Conservation (phyloP, 2,888 invertebrate genomes). For the Rotaria magnacalcarata region DNA sequence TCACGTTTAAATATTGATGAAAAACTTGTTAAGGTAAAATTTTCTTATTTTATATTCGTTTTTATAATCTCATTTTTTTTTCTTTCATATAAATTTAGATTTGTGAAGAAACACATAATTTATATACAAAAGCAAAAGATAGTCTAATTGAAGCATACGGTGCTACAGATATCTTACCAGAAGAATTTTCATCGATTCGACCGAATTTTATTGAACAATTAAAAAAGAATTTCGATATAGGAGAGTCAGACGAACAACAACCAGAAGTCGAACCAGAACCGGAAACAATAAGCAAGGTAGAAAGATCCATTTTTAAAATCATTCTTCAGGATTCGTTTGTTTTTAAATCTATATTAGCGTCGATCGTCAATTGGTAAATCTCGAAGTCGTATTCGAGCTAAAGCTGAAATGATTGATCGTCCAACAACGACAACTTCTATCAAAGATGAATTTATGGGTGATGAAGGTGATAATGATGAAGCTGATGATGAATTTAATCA, state of each 20-base stretch:
- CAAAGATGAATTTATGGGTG: neutral
- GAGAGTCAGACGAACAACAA: neutral
- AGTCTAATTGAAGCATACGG: constrained; percentile 14
- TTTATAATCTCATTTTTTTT: neutral
- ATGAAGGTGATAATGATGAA: neutral
- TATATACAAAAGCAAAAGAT: constrained; percentile 35
- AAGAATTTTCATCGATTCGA: constrained; percentile 9
- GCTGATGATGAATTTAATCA: neutral
- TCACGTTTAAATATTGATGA: constrained; percentile 31
- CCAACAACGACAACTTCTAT: neutral
- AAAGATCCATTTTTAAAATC: neutral
- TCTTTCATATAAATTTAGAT: neutral
- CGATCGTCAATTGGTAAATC: constrained; percentile 22
- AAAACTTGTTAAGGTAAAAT: neutral
- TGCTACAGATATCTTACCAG: neutral
- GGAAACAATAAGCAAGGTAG: neutral
- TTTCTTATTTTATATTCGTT: no score
- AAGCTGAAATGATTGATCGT: neutral
- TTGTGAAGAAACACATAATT: constrained; percentile 31
- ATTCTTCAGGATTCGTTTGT: neutral
- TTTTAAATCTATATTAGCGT: neutral
- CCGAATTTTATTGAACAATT: constrained; percentile 33
- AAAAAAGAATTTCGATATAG: neutral
- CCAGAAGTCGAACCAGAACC: neutral
- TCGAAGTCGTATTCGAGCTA: constrained; percentile 23